Evolutionary conservation across 2,113 vertebrate genomes (phyloP).

Genomic region (Eulemur rufifrons): DNA sequence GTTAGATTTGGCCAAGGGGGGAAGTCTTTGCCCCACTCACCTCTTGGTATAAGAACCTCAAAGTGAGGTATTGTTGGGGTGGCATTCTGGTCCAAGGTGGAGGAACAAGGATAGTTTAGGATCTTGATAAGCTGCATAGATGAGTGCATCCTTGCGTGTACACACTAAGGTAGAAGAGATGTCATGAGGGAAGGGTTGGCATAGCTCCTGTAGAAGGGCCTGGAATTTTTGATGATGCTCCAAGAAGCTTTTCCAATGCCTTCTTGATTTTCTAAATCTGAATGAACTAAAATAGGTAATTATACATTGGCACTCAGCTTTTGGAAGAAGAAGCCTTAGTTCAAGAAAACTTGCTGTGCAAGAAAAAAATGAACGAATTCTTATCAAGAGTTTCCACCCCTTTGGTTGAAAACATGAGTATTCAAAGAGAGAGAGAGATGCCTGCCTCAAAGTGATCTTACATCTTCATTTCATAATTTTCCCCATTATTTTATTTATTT

Average conservation of each 20-base stretch:
- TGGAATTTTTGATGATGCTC: not conserved
- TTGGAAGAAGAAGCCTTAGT: constrained; percentile 9
- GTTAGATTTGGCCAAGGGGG: not conserved
- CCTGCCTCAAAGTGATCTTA: not conserved
- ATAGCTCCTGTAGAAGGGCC: not conserved
- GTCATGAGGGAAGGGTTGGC: not conserved
- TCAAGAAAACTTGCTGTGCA: not conserved
- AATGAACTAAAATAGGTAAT: not conserved
- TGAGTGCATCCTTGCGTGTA: not conserved
- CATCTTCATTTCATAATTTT: not conserved
- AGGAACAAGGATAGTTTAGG: not conserved
- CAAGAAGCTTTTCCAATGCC: not conserved
- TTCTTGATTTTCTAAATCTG: constrained; percentile 38
- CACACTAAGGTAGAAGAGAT: not conserved
- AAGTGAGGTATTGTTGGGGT: not conserved
- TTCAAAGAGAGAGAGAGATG: not conserved
- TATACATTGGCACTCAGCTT: constrained; percentile 40
- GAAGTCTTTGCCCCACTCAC: not conserved
- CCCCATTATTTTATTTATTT: not conserved
- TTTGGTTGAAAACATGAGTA: not conserved
- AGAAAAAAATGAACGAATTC: not conserved
- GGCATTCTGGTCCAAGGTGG: not conserved
- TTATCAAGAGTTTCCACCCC: not conserved
- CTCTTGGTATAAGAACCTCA: not conserved
- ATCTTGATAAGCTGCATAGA: not conserved